phyloP scores from a whole-genome alignment of 2,888 invertebrate genomes.

The Horisme vitalbata region DNA sequence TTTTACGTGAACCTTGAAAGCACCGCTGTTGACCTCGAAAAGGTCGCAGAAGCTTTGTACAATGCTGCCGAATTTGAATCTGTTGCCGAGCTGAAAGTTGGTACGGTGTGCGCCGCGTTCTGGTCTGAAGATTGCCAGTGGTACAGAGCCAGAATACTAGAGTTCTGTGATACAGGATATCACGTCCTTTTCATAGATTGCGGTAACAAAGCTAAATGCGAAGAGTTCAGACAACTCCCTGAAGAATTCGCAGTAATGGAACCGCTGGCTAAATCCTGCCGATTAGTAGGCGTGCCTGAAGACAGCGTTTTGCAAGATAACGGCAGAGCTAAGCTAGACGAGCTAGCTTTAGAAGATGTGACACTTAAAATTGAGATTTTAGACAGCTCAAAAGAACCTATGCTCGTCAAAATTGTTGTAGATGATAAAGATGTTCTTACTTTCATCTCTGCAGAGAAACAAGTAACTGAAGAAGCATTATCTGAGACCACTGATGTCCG shows the following conservation, averaged over 20 bases:
- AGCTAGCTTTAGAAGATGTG: slow-evolving; percentile 54
- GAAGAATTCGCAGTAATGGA: slow-evolving; percentile 81
- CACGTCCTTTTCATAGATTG: slow-evolving; percentile 87
- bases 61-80: slow-evolving; percentile 78
- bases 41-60: slow-evolving; percentile 82
- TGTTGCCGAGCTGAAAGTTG: slow-evolving; percentile 79
- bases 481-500: neutral
- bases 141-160: slow-evolving; percentile 86
- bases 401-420: slow-evolving; percentile 82
- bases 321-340: slow-evolving; percentile 61
- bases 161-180: slow-evolving; percentile 78
- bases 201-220: slow-evolving; percentile 85
- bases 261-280: slow-evolving; percentile 85
- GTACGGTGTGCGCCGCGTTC: slow-evolving; percentile 85
- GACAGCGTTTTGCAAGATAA: slow-evolving; percentile 67
- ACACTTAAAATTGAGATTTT: slow-evolving; percentile 84
- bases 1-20: slow-evolving; percentile 88
- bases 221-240: slow-evolving; percentile 83
- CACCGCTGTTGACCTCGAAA: slow-evolving; percentile 80
- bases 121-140: slow-evolving; percentile 86
- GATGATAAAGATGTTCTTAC: slow-evolving; percentile 73
- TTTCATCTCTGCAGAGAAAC: slow-evolving; percentile 34
- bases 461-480: slow-evolving; percentile 15
- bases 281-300: slow-evolving; percentile 74
- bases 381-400: slow-evolving; percentile 81